A percentile compares a stretch with the other conserved stretches of the same genome.
These are phyloP conservation scores for Proales similis DNA, from an alignment of 1,140 invertebrate species.

Conservation along the genomic window DNA sequence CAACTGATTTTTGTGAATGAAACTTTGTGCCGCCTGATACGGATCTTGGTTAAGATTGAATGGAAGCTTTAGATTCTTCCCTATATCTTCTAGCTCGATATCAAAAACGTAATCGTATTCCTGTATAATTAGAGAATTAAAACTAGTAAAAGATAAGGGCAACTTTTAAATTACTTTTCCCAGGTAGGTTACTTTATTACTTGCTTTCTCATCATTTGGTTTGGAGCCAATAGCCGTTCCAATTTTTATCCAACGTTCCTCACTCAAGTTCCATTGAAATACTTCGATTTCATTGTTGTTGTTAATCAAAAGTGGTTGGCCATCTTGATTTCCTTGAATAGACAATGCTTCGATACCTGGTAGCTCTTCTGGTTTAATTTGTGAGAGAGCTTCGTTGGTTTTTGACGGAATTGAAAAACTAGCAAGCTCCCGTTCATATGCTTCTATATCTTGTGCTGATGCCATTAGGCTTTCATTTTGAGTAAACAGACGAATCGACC, in stretches of 20 bases:
- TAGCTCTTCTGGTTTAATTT: conserved; percentile 73
- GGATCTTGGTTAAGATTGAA: conserved; percentile 71
- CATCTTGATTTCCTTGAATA: conserved; percentile 69
- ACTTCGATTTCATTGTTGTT: conserved; percentile 62
- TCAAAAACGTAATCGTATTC: conserved; percentile 91
- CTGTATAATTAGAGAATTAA: conserved; percentile 51
- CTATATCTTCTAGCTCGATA: conserved; percentile 82
- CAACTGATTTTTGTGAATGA: conserved; percentile 66
- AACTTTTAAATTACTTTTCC: conserved; percentile 56
- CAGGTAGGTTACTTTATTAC: conserved; percentile 68
- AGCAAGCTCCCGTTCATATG: conserved; percentile 67
- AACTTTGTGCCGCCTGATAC: conserved; percentile 61
- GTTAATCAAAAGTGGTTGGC: conserved; percentile 75
- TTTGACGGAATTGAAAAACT: conserved; percentile 58
- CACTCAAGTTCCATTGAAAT: conserved; percentile 64
- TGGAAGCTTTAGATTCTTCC: conserved; percentile 76
- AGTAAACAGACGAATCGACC: conserved; percentile 74
- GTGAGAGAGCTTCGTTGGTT: conserved; percentile 64
- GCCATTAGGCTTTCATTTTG: conserved; percentile 63
- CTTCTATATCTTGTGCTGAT: conserved; percentile 56
- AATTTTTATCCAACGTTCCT: conserved; percentile 70
- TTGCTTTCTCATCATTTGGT: conserved; percentile 58
- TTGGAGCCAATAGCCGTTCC: conserved; percentile 79
- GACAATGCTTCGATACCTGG: conserved; percentile 68
- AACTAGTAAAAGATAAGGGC: conserved; percentile 4